Percentiles rank a stretch among this genome's conserved stretches.
Conservation (phyloP, 2,797 vertebrate genomes). For the Poliocrania exsul region DNA sequence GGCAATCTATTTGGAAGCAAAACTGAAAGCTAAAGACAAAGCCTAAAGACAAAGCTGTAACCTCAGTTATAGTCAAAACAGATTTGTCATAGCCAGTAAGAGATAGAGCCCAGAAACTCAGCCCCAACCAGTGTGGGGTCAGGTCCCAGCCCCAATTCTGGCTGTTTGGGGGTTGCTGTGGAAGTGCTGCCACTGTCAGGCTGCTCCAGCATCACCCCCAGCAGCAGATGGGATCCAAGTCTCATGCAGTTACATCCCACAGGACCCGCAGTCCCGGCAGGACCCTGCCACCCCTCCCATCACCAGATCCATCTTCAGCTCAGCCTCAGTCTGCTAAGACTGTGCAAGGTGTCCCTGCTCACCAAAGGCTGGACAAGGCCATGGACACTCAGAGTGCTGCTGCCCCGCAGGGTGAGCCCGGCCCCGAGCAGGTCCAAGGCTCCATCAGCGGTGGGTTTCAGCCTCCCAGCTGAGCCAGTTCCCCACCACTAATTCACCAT, state of each 20-base stretch:
- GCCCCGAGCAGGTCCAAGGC: fast-evolving
- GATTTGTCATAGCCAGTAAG: fast-evolving
- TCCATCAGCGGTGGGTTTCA: neutral
- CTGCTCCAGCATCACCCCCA: neutral
- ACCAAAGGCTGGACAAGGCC: fast-evolving
- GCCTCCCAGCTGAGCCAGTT: fast-evolving
- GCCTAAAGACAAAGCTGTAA: neutral
- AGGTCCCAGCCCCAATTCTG: neutral
- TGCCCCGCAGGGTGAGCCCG: fast-evolving
- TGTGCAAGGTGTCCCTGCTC: fast-evolving
- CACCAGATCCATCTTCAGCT: fast-evolving
- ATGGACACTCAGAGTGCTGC: neutral
- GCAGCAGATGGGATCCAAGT: fast-evolving
- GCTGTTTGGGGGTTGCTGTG: neutral
- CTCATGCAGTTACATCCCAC: neutral
- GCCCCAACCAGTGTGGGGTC: fast-evolving
- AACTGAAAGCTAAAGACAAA: neutral
- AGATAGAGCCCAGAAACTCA: fast-evolving
- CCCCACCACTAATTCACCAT: neutral
- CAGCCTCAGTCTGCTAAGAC: fast-evolving
- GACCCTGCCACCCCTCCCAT: neutral
- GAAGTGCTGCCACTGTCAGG: fast-evolving
- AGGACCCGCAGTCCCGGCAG: neutral
- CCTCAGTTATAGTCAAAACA: fast-evolving
- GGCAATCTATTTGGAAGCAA: neutral